These are phyloP conservation scores for Aplysina aerophoba DNA, from an alignment of 37 sponge, comb jelly and placozoan genomes.

Conservation along the genomic window DNA sequence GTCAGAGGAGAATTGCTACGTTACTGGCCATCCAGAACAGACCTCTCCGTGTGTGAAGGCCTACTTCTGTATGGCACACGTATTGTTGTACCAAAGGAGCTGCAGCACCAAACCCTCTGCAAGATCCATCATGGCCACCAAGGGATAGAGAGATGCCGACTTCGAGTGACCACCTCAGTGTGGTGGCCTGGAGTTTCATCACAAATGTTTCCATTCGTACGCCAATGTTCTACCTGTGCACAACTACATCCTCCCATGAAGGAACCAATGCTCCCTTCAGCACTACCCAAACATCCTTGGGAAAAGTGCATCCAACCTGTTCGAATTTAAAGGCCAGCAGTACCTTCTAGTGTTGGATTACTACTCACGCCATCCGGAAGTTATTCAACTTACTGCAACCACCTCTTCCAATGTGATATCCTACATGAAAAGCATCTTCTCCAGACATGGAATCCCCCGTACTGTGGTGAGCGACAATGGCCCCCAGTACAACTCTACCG, in stretches of 20 bases:
- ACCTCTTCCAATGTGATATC: not conserved
- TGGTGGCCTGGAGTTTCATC: slow-evolving; percentile 14
- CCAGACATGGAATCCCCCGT: slow-evolving; percentile 64
- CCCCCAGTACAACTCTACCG: slow-evolving; percentile 54
- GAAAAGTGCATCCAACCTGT: not conserved
- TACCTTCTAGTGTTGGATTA: slow-evolving; percentile 13
- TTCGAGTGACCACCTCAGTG: not conserved
- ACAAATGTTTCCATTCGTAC: not conserved
- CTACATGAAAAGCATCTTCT: slow-evolving; percentile 43
- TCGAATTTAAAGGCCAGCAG: not conserved
- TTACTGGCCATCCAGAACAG: too few relatives aligned
- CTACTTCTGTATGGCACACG: not conserved
- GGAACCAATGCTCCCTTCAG: not conserved
- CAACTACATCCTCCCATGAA: not conserved
- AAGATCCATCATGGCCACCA: slow-evolving; percentile 26
- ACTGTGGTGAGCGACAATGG: slow-evolving; percentile 61
- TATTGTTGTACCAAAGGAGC: not conserved
- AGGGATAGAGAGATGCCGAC: slow-evolving; percentile 5
- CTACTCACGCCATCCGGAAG: not conserved
- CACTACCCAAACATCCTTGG: slow-evolving; percentile 5
- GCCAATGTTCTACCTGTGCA: not conserved
- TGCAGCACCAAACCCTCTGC: not conserved
- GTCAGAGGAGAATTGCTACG: not conserved
- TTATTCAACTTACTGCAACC: not conserved
- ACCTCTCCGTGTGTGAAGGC: too few relatives aligned